Evolutionary conservation across 2,797 vertebrate genomes (phyloP).

Genomic region (Kryptolebias ocellatus): DNA sequence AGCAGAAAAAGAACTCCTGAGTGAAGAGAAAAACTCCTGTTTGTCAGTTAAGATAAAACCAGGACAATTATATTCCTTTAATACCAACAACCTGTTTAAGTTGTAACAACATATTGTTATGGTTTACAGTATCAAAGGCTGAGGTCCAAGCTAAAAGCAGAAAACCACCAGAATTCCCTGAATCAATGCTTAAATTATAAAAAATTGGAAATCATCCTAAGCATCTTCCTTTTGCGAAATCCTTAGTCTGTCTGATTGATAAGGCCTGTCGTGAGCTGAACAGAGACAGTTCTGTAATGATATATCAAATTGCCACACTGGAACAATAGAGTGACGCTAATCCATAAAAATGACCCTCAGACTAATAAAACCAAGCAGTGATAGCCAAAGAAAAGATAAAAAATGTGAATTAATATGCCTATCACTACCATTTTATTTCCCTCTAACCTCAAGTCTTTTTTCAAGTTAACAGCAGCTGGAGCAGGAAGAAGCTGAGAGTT

Average conservation of each 20-base stretch:
- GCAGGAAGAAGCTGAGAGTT: conserved; percentile 54
- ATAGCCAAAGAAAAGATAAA: background rate
- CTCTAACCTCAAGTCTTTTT: conserved; percentile 9
- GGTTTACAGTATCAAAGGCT: too few species aligned
- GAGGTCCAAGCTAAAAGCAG: too few species aligned
- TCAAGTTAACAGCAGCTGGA: conserved; percentile 48
- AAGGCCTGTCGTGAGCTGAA: background rate
- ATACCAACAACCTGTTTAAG: too few species aligned
- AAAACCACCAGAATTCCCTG: too few species aligned
- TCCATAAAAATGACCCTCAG: conserved; percentile 28
- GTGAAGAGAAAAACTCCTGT: too few species aligned
- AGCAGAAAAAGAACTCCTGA: too few species aligned
- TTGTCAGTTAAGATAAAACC: too few species aligned
- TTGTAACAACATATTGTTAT: too few species aligned
- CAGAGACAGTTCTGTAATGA: conserved; percentile 27
- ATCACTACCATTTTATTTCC: conserved; percentile 28
- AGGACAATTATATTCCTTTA: too few species aligned
- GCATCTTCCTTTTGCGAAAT: background rate
- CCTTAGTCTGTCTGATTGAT: conserved; percentile 6
- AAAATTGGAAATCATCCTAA: background rate
- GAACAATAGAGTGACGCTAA: conserved; percentile 9
- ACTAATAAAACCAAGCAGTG: conserved; percentile 29
- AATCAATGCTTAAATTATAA: background rate
- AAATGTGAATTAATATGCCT: conserved; percentile 31
- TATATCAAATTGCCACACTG: background rate